Conservation (phyloP, 2,113 vertebrate genomes). For the Hemiscyllium ocellatum region DNA sequence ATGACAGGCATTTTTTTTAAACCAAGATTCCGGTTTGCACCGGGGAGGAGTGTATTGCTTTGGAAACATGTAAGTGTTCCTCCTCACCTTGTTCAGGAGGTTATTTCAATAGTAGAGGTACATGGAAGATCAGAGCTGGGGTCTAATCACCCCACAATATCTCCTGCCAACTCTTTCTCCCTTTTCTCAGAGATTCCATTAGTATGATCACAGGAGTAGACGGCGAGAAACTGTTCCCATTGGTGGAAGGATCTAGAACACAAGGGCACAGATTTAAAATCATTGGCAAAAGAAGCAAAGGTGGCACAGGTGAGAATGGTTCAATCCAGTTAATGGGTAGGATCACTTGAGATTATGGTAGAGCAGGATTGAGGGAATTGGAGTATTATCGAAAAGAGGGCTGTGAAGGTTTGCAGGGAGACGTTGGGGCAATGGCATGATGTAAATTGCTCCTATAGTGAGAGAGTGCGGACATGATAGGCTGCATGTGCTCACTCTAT, state of each 20-base stretch:
- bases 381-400: too few relatives aligned
- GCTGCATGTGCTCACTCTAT: too few relatives aligned
- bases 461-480: too few relatives aligned
- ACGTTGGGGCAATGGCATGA: too few relatives aligned
- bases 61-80: not conserved
- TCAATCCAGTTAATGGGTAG: too few relatives aligned
- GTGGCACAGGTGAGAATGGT: too few relatives aligned
- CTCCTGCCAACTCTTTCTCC: not conserved
- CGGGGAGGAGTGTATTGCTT: not conserved
- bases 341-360: too few relatives aligned
- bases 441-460: too few relatives aligned
- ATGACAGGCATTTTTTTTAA: not conserved
- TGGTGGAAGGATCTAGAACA: not conserved
- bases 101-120: not conserved
- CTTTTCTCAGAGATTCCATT: not conserved
- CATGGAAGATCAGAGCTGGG: not conserved
- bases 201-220: not conserved
- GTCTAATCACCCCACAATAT: not conserved
- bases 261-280: too few relatives aligned
- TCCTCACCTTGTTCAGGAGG: not conserved
- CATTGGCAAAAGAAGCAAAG: too few relatives aligned
- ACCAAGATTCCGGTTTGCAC: not conserved
- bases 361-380: too few relatives aligned
- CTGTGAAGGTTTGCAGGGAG: too few relatives aligned
- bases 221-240: not conserved